Evolutionary conservation across 2,888 invertebrate genomes (phyloP), one percentile per base, ranked within the genome.

Genomic region (Mechanitis messenoides): DNA sequence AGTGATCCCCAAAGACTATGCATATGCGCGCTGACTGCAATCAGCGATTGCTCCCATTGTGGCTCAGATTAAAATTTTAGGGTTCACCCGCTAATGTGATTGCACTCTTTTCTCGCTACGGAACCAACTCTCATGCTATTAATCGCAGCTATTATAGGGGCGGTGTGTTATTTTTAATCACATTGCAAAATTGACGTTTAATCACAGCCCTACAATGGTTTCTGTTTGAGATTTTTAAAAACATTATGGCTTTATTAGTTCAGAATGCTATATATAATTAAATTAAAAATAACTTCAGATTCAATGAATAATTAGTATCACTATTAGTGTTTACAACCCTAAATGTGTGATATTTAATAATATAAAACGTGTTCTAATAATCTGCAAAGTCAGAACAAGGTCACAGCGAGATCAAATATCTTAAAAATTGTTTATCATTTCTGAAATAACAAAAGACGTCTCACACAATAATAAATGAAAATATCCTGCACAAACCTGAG

Each of bases 81-180:
- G 87, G 87, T 87, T 87, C 89, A 89, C 80, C 80, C 87, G 79
- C 83, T 90, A 90, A 90, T 90, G 90, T 85, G 87, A 90, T 90
- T 90, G 90, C 87, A 81, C 83, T 83, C 81, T 83, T 83, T 78
- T 79, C 79, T 75, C 77, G 72, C 78, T 79, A 73, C 80, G 77
- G 83, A 83, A 82, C 81, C 83, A 72, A 73, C 72, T 73, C 71
- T 76, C 75, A 78, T 78, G 74, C 75, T 76, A 81, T 83, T 79
- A 81, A 78, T 80, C 74, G 74, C 71, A 68, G 64, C 73, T 79
- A 81, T 84, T 81, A 83, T 85, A 81, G 83, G 84, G 84, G 84
- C 76, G 77, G 78, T 77, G 77, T 82, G 83, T 84, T 84, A 79
- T 80, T 84, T 80, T 83, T 85, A 86, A 87, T 87, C 84, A 84